A percentile compares a stretch with the other conserved stretches of the same genome.
Conservation (phyloP, 1,140 invertebrate genomes). For the Drosophila ohnishii region DNA sequence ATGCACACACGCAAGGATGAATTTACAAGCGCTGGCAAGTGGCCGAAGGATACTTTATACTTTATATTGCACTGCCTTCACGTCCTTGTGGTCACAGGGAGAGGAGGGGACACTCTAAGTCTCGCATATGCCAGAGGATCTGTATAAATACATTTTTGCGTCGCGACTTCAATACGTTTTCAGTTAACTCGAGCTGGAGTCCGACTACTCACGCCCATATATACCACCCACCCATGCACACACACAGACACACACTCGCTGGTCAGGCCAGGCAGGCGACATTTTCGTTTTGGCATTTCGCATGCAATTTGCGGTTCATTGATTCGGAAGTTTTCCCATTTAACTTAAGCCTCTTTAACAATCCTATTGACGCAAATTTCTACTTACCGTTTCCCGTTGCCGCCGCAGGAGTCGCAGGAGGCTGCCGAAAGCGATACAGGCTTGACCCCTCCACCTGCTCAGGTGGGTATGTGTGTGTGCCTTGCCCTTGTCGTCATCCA, state of each 20-base stretch:
- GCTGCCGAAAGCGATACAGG: background rate
- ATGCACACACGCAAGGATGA: conserved; percentile 20
- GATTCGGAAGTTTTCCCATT: conserved; percentile 83
- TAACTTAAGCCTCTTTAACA: conserved; percentile 83
- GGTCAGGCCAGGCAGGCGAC: conserved; percentile 59
- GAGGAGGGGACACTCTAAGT: conserved; percentile 8
- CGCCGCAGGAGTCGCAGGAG: conserved; percentile 9
- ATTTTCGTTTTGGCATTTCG: conserved; percentile 82
- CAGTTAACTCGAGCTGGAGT: conserved; percentile 23
- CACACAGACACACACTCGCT: conserved; percentile 13
- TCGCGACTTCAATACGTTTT: conserved; percentile 52
- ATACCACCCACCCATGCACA: conserved; percentile 7
- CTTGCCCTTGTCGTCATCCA: conserved; percentile 23
- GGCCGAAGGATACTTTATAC: conserved; percentile 40
- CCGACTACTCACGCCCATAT: conserved; percentile 1
- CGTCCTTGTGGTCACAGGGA: conserved; percentile 19
- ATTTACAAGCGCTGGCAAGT: conserved; percentile 54
- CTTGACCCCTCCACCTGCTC: background rate
- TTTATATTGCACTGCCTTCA: conserved; percentile 42
- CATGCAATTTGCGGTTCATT: conserved; percentile 83
- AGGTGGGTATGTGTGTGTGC: background rate
- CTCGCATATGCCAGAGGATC: conserved; percentile 7
- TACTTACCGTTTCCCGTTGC: conserved; percentile 61
- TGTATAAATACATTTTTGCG: conserved; percentile 48
- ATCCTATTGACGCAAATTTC: conserved; percentile 82